These are phyloP conservation scores for Aporophyla nigra DNA, from an alignment of 2,888 invertebrate genomes.

Conservation along the genomic window DNA sequence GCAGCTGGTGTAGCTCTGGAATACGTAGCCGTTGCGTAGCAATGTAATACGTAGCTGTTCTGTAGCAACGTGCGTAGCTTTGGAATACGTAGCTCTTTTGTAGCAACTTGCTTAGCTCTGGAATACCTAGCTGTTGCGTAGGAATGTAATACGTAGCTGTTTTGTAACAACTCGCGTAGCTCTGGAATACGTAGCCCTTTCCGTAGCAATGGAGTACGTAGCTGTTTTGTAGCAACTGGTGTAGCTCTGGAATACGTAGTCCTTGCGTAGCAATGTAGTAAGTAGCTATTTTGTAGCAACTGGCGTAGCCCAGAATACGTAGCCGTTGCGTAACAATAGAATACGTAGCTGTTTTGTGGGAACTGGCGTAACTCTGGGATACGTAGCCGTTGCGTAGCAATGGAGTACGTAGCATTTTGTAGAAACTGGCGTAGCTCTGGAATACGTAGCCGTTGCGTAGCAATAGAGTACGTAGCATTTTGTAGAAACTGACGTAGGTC, in stretches of 20 bases:
- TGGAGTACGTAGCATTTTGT: no score
- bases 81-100: not conserved
- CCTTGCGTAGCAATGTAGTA: not conserved
- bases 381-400: not conserved
- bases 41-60: not conserved
- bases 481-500: not conserved
- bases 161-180: not conserved
- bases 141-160: not conserved
- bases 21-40: not conserved
- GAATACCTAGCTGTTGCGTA: not conserved
- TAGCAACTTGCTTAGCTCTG: not conserved
- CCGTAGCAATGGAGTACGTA: not conserved
- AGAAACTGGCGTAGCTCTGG: not conserved
- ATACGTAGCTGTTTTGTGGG: not conserved
- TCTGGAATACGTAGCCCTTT: not conserved
- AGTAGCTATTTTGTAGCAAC: not conserved
- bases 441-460: not conserved
- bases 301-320: not conserved
- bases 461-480: not conserved
- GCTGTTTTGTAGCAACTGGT: no score
- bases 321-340: rapidly evolving
- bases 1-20: not conserved
- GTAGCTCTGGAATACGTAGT: not conserved
- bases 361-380: not conserved
- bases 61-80: not conserved